These are phyloP conservation scores for Theodoxus fluviatilis DNA, from an alignment of 2,888 invertebrate genomes.

Conservation along the genomic window DNA sequence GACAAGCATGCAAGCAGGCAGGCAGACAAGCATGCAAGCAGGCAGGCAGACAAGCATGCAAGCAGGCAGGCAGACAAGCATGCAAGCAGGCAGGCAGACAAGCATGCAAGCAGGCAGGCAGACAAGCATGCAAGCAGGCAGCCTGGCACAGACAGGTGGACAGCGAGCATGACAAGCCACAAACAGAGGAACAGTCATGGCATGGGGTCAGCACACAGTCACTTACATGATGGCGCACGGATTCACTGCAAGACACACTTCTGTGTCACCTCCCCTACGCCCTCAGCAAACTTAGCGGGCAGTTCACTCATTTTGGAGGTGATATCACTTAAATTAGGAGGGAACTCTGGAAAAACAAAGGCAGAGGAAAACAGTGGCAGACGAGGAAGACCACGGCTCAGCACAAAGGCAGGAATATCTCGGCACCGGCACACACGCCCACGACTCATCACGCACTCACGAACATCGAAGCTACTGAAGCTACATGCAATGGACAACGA, in stretches of 20 bases:
- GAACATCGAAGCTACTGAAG: no score
- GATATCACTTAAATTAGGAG: conserved; percentile 57
- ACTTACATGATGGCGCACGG: conserved; percentile 1
- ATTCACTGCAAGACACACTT: conserved; percentile 62
- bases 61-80: background rate
- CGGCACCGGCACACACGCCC: no score
- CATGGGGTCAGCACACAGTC: conserved; percentile 4
- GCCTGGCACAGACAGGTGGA: background rate
- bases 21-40: no score
- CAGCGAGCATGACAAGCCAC: conserved; percentile 22
- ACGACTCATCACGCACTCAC: no score
- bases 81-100: no score
- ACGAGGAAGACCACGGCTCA: no score
- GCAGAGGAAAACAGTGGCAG: no score
- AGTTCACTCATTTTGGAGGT: conserved; percentile 62
- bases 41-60: background rate
- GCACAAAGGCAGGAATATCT: no score
- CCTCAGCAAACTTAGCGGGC: conserved; percentile 59
- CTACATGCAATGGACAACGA: no score
- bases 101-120: no score
- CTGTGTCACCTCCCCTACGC: conserved; percentile 60
- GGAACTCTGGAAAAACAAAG: conserved; percentile 45
- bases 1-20: no score
- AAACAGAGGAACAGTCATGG: background rate
- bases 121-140: background rate